A percentile compares a stretch with the other conserved stretches of the same genome.
These are phyloP conservation scores for Macrocentrus cingulum DNA, from an alignment of 1,140 invertebrate genomes.

Conservation along the genomic window DNA sequence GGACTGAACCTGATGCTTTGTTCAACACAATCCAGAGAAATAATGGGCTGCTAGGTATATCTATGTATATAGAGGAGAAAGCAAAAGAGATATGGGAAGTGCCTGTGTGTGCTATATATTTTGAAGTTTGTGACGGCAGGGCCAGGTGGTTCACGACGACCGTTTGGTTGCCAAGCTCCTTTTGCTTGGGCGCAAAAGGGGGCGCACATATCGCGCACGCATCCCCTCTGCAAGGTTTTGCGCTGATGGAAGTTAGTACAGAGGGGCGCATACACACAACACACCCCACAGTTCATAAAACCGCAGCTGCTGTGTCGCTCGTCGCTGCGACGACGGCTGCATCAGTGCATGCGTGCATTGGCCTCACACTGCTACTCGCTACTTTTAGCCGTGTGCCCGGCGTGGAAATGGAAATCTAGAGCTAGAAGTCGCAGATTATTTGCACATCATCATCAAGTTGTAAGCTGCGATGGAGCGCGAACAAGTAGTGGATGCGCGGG, in stretches of 20 bases:
- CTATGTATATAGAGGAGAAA: background rate
- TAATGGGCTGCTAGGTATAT: too few relatives aligned
- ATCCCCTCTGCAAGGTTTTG: conserved; percentile 9
- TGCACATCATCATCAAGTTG: too few relatives aligned
- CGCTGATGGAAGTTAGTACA: background rate
- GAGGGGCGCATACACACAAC: background rate
- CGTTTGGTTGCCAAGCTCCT: conserved; percentile 33
- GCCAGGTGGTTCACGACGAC: conserved; percentile 57
- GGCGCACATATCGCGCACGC: background rate
- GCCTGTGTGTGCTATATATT: too few relatives aligned
- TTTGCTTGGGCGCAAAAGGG: background rate
- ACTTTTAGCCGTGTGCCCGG: conserved; percentile 4
- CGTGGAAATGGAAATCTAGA: too few relatives aligned
- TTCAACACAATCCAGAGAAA: background rate
- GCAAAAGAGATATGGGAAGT: background rate
- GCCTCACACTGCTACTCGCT: background rate
- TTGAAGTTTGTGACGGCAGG: conserved; percentile 29
- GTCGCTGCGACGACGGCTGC: too few relatives aligned
- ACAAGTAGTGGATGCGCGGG: too few relatives aligned
- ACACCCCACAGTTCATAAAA: conserved; percentile 5
- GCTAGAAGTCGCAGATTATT: too few relatives aligned
- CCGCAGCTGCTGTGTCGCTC: conserved; percentile 2
- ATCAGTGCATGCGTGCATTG: background rate
- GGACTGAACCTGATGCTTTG: too few relatives aligned
- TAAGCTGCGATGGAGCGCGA: too few relatives aligned